These are phyloP conservation scores for Mionectes olivaceus DNA, from an alignment of 2,797 vertebrate genomes.

Conservation along the genomic window DNA sequence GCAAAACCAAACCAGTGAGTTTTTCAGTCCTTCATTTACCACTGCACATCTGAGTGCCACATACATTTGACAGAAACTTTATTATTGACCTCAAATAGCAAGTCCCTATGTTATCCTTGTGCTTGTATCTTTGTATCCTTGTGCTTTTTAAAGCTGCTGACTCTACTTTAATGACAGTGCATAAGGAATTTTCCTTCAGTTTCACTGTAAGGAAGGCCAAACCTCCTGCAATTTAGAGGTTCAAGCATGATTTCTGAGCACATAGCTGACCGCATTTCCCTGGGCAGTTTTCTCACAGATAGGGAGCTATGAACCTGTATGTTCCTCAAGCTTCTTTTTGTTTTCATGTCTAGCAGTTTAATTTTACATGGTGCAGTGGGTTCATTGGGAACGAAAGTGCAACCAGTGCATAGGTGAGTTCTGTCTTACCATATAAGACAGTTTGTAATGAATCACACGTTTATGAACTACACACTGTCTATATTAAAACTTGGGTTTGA, in stretches of 20 bases:
- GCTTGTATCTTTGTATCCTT: neutral
- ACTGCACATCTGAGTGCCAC: neutral
- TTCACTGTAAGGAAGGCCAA: neutral
- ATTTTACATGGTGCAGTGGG: neutral
- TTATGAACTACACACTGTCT: neutral
- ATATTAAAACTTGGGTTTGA: slow-evolving; percentile 24
- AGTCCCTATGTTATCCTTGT: neutral
- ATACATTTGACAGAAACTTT: neutral
- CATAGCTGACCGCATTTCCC: slow-evolving; percentile 39
- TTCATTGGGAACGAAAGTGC: neutral
- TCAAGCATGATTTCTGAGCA: neutral
- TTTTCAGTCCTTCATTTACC: neutral
- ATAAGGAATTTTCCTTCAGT: neutral
- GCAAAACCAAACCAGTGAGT: neutral
- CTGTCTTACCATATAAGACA: neutral
- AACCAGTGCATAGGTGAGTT: neutral
- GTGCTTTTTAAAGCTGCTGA: neutral
- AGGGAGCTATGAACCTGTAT: neutral
- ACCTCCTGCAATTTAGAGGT: neutral
- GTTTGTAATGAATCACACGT: neutral
- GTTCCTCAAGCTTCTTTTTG: neutral
- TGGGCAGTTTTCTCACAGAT: slow-evolving; percentile 3
- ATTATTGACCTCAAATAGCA: neutral
- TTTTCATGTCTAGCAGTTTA: neutral
- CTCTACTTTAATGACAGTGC: neutral